Percentiles rank a stretch among this genome's conserved stretches.
These are phyloP conservation scores for Tenthredo distinguenda DNA, from an alignment of 2,888 invertebrate species.

Conservation along the genomic window DNA sequence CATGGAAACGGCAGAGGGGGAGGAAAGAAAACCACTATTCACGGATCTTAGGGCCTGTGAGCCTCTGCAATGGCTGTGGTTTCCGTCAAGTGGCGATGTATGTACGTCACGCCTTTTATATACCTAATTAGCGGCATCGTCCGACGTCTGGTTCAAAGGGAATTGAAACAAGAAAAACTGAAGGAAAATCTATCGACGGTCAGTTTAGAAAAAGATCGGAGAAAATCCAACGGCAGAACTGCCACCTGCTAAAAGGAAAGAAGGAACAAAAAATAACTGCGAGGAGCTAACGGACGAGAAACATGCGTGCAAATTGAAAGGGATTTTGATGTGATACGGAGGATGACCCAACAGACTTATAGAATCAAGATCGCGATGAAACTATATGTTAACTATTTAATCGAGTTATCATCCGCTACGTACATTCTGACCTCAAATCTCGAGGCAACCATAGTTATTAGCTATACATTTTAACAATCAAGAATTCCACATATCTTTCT, in stretches of 20 bases:
- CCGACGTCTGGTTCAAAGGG: neutral
- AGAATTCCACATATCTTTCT: neutral
- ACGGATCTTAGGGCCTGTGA: neutral
- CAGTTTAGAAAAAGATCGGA: neutral
- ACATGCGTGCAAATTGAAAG: neutral
- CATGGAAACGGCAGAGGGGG: neutral
- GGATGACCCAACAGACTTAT: conserved; percentile 18
- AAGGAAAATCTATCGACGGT: neutral
- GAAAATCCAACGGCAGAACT: neutral
- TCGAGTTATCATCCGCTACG: neutral
- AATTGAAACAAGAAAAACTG: neutral
- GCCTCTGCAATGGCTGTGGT: conserved; percentile 16
- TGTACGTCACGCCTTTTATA: neutral
- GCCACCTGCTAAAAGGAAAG: neutral
- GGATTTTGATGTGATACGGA: conserved; percentile 17
- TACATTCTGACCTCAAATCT: neutral
- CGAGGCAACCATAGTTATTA: neutral
- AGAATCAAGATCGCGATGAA: conserved; percentile 14
- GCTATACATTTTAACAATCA: neutral
- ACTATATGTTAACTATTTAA: neutral
- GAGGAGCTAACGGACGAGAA: neutral
- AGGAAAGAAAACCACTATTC: neutral
- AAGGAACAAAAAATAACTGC: neutral
- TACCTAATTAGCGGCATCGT: neutral
- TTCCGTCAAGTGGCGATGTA: conserved; percentile 13